Percentiles rank a stretch among this genome's conserved stretches.
Evolutionary conservation across 2,888 invertebrate species (phyloP).

Genomic region (Drosophila mettleri): DNA sequence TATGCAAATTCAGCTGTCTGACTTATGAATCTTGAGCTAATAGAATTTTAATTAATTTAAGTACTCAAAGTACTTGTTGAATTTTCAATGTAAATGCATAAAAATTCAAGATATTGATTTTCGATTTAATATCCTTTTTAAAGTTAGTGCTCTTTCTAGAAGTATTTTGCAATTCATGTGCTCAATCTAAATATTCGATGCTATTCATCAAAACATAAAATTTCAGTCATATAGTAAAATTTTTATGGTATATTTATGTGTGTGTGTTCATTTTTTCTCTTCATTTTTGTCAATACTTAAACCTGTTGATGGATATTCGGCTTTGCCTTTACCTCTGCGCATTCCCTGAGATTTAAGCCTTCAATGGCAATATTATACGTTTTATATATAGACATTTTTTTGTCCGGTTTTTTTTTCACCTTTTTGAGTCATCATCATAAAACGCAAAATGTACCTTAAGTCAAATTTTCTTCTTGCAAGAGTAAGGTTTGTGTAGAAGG

Average conservation of each 20-base stretch:
- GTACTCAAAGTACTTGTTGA: neutral
- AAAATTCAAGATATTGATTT: neutral
- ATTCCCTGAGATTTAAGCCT: conserved; percentile 46
- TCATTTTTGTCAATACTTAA: conserved; percentile 67
- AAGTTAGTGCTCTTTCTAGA: neutral
- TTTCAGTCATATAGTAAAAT: conserved; percentile 66
- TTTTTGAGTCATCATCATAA: conserved; percentile 62
- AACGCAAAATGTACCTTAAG: conserved; percentile 71
- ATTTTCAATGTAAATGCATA: neutral
- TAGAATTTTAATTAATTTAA: neutral
- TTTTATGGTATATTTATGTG: conserved; percentile 50
- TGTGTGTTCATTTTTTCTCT: conserved; percentile 47
- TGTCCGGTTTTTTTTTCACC: conserved; percentile 16
- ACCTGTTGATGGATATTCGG: conserved; percentile 67
- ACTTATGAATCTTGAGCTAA: neutral
- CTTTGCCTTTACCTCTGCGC: conserved; percentile 11
- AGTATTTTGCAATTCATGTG: conserved; percentile 31
- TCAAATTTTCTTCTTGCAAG: conserved; percentile 58
- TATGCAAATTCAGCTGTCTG: neutral
- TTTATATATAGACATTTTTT: conserved; percentile 24
- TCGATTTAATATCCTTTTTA: neutral
- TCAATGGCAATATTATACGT: conserved; percentile 21
- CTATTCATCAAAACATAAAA: conserved; percentile 60
- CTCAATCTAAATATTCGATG: conserved; percentile 36
- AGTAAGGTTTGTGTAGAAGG: neutral